Base-by-base conservation (phyloP, 2,888 invertebrate species). In the Caenorhabditis sp. region DNA sequence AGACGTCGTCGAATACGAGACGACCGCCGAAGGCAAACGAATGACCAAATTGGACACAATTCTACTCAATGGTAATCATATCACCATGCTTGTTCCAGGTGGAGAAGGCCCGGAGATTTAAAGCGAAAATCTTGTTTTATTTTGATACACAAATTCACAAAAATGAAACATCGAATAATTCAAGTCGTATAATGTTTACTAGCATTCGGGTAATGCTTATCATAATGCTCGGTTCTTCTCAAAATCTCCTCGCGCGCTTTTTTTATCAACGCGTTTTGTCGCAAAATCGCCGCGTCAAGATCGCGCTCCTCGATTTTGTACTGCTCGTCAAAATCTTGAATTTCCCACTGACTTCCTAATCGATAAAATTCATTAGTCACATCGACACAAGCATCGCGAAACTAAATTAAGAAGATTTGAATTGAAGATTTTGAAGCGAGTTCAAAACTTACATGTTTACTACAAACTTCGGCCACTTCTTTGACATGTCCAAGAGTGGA, bases 1-100 rank as follows among this genome's bases (percentile, higher is more conserved):
- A 52, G 85, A 86, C 66, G 86, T 86, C 23, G 83, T 80, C 38
- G 80, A 80, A 54, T 81, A 87, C 73, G 99, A 99, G 90, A 94
- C 93, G 59, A 99, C 99, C 0, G 93, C 95, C 0, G 97, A 99
- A 89, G 96, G 96, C 36, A 91, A 95, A 56, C 62, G 77, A 64
- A 77, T 83, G 64, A 83, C 97, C 0, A 96, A 95, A 89, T 90
- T 99, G 68, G 97, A 99, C 89, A 95, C 96, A 89, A 99, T 99
- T 87, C 91, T 99, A 64, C 90, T 99, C 12, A 99, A 99, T 90
- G 99, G 99, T 83, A 99, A 97, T 88, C 97, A 99, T 88, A 97
- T 99, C 73, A 97, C 97, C 23, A 99, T 99, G 99, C 78, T 86
- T 1, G 85, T 86, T 25, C 86, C 86, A 3, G 86, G 86, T 14